phyloP scores from a whole-genome alignment of 2,888 invertebrate genomes.

The Brachyptera risi region DNA sequence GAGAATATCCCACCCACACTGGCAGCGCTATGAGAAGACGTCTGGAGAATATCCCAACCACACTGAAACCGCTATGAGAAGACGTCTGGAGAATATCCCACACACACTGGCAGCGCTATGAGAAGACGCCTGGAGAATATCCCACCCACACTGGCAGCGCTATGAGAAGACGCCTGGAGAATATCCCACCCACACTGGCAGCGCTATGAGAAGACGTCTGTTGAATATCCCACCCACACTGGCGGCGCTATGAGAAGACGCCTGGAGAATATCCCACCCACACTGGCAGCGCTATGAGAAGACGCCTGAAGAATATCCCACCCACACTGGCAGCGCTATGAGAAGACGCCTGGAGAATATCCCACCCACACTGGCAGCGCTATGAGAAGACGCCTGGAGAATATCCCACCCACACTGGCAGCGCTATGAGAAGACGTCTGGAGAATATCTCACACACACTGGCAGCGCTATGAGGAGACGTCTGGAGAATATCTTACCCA shows the following conservation, averaged over 20 bases:
- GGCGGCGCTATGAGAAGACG: not conserved
- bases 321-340: not conserved
- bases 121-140: not conserved
- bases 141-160: not conserved
- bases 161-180: not conserved
- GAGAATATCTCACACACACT: not conserved
- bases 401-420: not conserved
- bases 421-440: not conserved
- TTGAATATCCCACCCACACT: not conserved
- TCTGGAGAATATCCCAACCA: not conserved
- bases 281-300: not conserved
- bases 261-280: not conserved
- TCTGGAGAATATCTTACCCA: not conserved
- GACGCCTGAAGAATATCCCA: not conserved
- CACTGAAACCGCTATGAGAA: not conserved
- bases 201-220: not conserved
- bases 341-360: not conserved
- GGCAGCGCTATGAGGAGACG: not conserved
- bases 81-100: not conserved
- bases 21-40: not conserved
- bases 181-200: not conserved
- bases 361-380: not conserved
- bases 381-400: not conserved
- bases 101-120: not conserved
- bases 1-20: not conserved